Conservation (phyloP, 2,888 invertebrate genomes). For the Phortica okadai region DNA sequence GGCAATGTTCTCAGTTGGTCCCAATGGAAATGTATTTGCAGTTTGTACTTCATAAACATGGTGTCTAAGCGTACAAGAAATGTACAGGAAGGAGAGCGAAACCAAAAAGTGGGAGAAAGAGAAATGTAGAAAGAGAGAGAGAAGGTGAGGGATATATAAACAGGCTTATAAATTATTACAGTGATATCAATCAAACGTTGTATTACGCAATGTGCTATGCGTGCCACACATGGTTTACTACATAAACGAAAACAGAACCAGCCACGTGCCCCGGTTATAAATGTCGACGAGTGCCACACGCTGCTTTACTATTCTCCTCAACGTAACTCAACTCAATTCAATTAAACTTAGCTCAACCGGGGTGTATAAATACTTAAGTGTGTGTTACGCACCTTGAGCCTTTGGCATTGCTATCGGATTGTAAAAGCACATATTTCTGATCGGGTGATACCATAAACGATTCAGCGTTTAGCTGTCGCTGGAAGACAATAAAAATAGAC, state of each 20-base stretch:
- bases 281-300: background rate
- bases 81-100: background rate
- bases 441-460: constrained; percentile 88
- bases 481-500: constrained; percentile 59
- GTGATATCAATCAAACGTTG: background rate
- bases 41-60: constrained; percentile 76
- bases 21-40: constrained; percentile 83
- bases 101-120: background rate
- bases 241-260: background rate
- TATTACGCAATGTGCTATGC: background rate
- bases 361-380: no score
- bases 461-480: constrained; percentile 87
- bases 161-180: background rate
- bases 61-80: constrained; percentile 62
- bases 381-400: constrained; percentile 66
- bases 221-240: background rate
- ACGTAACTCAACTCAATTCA: background rate
- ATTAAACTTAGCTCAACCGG: no score
- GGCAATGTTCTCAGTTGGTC: constrained; percentile 83
- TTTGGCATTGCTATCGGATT: constrained; percentile 80
- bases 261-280: background rate
- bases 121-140: background rate
- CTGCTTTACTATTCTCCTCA: background rate
- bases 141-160: background rate
- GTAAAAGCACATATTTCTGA: constrained; percentile 85